Base-by-base conservation (phyloP, 2,113 vertebrate species). In the Amblyopsis rosae region DNA sequence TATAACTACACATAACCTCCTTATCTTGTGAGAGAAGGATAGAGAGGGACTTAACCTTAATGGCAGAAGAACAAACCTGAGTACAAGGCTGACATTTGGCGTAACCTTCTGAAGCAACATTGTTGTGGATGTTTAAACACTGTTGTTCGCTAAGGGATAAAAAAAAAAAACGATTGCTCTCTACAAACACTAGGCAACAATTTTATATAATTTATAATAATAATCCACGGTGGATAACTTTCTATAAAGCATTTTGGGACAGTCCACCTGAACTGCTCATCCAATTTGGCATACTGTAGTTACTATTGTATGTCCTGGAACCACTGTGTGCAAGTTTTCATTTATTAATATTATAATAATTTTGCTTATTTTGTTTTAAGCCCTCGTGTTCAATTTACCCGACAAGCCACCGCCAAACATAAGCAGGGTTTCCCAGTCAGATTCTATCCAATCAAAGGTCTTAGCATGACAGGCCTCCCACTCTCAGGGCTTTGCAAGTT, bases 81-180 rank as follows among this genome's bases (percentile, higher is more conserved):
- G 83, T 74, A 78, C 77, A 72, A 88, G 79, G 75, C 77, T 72
- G 77, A 73, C 80, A 82, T 82, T 82, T 82, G 76, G 73, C 73
- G 55, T 75, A 58, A 53, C 76, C 77, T 68, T 75, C 75, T 55
- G 48, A 62, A 77, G 72, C 73, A 68, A 60, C 66, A 41, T 41
- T 41, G 35, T 8, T 41, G 35, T 41, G 35, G 35, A 41, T 41
- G 35, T 41, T 41, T 41, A 41, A 41, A 41, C 35, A 41, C 35
- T 8, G 35, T 41, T 5, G 7, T 41, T 41, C 35, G 35, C 35
- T 41, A 56, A 51, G 19, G 10, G 33, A 51, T 35, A 63, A 17
- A 57, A 61, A 73, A 57, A 62, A 76, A 70, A 76, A 67, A 77
- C 75, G 73, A 60, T 69, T 6, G 62, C n/a, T 73, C 41, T 71